Base-by-base conservation (phyloP, 2,888 invertebrate genomes). In the Eretmocerus hayati region DNA sequence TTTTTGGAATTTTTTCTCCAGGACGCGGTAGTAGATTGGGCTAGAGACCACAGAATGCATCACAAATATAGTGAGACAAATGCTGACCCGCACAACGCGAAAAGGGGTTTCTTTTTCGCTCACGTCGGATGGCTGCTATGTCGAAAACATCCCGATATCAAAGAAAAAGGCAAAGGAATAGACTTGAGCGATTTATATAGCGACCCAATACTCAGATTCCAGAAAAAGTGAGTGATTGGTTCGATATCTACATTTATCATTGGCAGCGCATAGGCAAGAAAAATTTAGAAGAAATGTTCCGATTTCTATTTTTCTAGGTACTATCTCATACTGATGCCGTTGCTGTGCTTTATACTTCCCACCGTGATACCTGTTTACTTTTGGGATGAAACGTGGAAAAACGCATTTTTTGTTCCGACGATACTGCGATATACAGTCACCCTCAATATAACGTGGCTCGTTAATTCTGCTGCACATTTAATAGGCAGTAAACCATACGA, bases 51-150 rank as follows among this genome's bases (percentile, higher is more conserved):
- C 73, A 79, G 89, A 59, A 86, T 89, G 65, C 90, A 94, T 69
- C 93, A 94, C 76, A 94, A 93, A 71, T 93, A 84, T 74, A 88
- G 87, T 18, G 93, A 94, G 69, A 94, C 93, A 0, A 85, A 93
- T 69, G 93, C 92, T 1, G 93, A 94, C 74, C 93, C 93, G 0
- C 92, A 93, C 70, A 92, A 93, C 67, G 90, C 92, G 2, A 88
- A 72, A 43, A 78, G 93, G 20, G 96, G 96, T 9, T 93, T 96
- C 76, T 94, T 95, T 77, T 95, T 94, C 74, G 84, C 92, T 6
- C 37, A 37, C 0, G 86, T 94, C 65, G 95, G 95, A 18, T 95
- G 95, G 95, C 74, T 95, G 56, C 77, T 93, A 76, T 74, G 85
- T 42, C 81, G 83, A 55, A 95, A 95, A 68, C 94, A 94, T 68